A percentile compares a stretch with the other conserved stretches of the same genome.
Conservation (phyloP, 2,113 vertebrate species). For the Melanerpes formicivorus region DNA sequence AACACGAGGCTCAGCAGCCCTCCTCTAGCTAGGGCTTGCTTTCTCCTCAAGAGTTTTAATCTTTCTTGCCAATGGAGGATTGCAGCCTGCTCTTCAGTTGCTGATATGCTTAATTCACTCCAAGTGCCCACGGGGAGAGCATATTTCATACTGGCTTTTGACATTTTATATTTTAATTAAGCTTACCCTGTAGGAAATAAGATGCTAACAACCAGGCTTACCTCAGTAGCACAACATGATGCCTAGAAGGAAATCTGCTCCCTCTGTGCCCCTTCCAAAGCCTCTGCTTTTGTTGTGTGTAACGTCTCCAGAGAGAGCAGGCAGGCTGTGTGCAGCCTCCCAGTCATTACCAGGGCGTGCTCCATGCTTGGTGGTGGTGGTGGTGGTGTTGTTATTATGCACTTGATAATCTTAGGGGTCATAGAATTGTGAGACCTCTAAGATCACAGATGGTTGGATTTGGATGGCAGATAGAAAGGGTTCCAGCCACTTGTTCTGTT, state of each 20-base stretch:
- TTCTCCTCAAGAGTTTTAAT: not conserved
- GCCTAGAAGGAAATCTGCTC: not conserved
- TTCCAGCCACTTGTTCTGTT: not conserved
- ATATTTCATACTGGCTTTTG: not conserved
- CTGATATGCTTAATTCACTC: slow-evolving; percentile 1
- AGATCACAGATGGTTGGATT: too few species aligned
- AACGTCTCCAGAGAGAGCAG: not conserved
- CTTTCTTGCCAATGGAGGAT: not conserved
- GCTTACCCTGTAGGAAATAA: not conserved
- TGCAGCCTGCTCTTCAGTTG: not conserved
- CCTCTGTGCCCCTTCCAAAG: not conserved
- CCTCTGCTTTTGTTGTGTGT: not conserved
- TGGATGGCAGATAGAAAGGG: too few species aligned
- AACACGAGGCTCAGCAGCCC: not conserved
- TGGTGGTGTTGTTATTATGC: too few species aligned
- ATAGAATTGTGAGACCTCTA: too few species aligned
- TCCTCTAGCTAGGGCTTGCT: not conserved
- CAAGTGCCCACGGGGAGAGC: not conserved
- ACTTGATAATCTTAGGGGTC: too few species aligned
- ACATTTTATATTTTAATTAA: slow-evolving; percentile 53
- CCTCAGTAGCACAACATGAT: not conserved
- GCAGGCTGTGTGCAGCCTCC: not conserved
- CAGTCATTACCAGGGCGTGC: rapidly evolving
- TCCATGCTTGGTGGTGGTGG: too few species aligned
- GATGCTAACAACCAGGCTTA: not conserved